Evolutionary conservation across 1,140 invertebrate species (phyloP).

Genomic region (Brachionus paranguensis): DNA sequence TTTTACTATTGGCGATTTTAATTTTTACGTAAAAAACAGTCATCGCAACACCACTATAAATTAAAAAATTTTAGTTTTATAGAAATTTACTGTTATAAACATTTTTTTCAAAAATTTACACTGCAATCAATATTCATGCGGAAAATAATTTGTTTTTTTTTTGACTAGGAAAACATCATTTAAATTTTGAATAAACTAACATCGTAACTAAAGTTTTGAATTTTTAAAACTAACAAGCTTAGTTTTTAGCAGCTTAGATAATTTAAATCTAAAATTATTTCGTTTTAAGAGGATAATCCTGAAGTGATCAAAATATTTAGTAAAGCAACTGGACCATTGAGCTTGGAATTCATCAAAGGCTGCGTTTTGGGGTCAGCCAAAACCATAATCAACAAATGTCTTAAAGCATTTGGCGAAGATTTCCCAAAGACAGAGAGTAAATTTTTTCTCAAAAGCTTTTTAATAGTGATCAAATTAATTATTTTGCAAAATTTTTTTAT

Average conservation of each 20-base stretch:
- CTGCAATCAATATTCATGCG: too few species aligned
- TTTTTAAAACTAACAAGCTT: not conserved
- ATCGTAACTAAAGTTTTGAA: not conserved
- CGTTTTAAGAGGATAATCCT: conserved; percentile 3
- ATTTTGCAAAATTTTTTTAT: not conserved
- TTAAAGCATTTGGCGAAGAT: conserved; percentile 1
- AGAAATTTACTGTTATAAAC: too few species aligned
- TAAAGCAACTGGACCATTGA: not conserved
- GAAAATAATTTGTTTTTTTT: not conserved
- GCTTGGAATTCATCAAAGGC: conserved; percentile 27
- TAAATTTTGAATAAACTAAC: not conserved
- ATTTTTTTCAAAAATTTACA: too few species aligned
- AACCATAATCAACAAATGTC: not conserved
- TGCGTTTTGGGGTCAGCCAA: conserved; percentile 15
- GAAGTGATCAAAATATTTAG: conserved; percentile 9
- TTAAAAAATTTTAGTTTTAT: too few species aligned
- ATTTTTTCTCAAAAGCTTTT: not conserved
- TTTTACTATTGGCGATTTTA: too few species aligned
- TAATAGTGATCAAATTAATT: not conserved
- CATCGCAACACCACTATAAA: too few species aligned
- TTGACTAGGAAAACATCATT: not conserved
- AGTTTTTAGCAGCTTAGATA: not conserved
- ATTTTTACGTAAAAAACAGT: too few species aligned
- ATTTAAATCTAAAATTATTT: not conserved
- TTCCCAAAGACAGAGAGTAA: conserved; percentile 23